Evolutionary conservation across 2,113 vertebrate genomes (phyloP).

Genomic region (Turdus rufiventris): DNA sequence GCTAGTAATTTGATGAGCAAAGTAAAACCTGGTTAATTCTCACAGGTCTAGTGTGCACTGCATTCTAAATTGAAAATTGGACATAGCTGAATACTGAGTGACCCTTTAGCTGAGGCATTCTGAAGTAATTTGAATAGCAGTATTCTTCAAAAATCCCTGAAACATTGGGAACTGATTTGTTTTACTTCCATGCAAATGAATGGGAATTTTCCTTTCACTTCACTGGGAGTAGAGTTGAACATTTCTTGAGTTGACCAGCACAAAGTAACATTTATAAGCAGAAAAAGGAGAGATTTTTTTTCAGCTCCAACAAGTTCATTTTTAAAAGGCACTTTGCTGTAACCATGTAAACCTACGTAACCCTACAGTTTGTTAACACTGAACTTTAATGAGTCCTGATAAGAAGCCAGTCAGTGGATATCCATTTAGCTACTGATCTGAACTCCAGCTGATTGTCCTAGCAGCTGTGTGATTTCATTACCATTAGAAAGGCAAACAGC

Average conservation of each 20-base stretch:
- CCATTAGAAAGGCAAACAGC: constrained; percentile 79
- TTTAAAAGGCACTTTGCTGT: constrained; percentile 67
- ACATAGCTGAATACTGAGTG: not conserved
- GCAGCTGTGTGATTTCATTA: constrained; percentile 84
- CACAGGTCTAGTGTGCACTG: not conserved
- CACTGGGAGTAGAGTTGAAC: not conserved
- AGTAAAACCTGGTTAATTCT: not conserved
- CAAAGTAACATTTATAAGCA: constrained; percentile 41
- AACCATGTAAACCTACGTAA: constrained; percentile 64
- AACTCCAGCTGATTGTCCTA: constrained; percentile 82
- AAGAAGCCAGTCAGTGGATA: constrained; percentile 77
- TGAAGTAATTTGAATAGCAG: constrained; percentile 45
- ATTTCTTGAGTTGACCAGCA: constrained; percentile 36
- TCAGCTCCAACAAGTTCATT: constrained; percentile 52
- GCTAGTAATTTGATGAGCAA: not conserved
- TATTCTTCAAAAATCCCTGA: constrained; percentile 47
- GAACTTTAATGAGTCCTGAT: constrained; percentile 75
- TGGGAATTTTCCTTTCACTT: constrained; percentile 36
- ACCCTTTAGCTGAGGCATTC: not conserved
- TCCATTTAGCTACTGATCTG: constrained; percentile 74
- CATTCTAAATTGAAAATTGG: constrained; percentile 23
- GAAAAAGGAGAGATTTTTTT: not conserved
- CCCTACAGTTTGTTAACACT: constrained; percentile 61
- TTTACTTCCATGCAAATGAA: constrained; percentile 39
- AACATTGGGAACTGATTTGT: constrained; percentile 25